Base-by-base conservation (phyloP, 2,888 invertebrate genomes). In the Allophyes oxyacanthae region DNA sequence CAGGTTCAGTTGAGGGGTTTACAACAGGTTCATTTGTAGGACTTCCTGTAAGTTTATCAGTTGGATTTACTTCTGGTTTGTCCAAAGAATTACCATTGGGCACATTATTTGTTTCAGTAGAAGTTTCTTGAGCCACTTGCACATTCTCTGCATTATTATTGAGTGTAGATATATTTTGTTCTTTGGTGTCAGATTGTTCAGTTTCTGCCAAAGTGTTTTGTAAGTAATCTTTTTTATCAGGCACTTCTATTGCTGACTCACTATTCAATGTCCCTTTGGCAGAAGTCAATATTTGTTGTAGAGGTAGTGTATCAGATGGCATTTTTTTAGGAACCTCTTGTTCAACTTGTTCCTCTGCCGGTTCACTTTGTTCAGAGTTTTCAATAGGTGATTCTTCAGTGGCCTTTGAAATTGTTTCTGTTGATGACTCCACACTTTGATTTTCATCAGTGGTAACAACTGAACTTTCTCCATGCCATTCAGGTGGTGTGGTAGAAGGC, bases 81-180 rank as follows among this genome's bases (percentile, higher is more conserved):
- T 44, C 57, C 34, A 61, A 34, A 44, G 59, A 56, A 48, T 60
- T 74, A 61, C 64, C 69, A 59, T 78, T 75, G 43, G 71, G 78
- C 25, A 72, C 55, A 73, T 60, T 67, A 53, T 61, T 76, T 54
- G 69, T 37, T 40, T 78, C 71, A 63, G 49, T 61, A 37, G 66
- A 11, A 36, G 54, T 57, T 49, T 81, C 69, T 65, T 67, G 63
- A 55, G 69, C 59, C 54, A 68, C 48, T 64, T 78, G 71, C 20
- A 64, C 33, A 64, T 70, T 67, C 2, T 71, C 59, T 41, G 53
- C 13, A 53, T 75, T 70, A 45, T 50, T 67, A 36, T 72, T 54
- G 32, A 66, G 51, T 13, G 73, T 53, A 56, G 85, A 83, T 51
- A 61, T 67, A 71, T 86, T 88, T 65, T 78, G 76, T 72, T 87